phyloP scores from a whole-genome alignment of 2,888 invertebrate species.

The Minunthozetes semirufus region DNA sequence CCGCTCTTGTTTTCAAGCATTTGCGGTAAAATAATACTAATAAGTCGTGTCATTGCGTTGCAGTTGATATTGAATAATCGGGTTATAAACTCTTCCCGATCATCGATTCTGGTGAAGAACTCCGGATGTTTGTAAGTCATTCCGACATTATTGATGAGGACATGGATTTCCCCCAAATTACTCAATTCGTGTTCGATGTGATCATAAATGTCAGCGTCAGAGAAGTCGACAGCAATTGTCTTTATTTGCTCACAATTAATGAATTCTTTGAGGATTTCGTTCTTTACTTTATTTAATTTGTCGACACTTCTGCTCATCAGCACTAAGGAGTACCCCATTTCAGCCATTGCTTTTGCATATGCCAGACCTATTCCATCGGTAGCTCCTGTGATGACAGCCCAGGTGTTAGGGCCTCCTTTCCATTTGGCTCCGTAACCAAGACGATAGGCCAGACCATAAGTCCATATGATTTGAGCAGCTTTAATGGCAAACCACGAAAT shows the following conservation, averaged over 20 bases:
- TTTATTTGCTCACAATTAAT: constrained; percentile 28
- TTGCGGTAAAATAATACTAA: constrained; percentile 64
- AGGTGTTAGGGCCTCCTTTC: constrained; percentile 29
- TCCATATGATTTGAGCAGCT: constrained; percentile 30
- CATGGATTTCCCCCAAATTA: constrained; percentile 31
- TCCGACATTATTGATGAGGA: constrained; percentile 70
- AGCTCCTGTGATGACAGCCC: constrained; percentile 68
- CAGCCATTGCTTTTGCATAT: constrained; percentile 72
- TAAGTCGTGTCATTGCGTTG: constrained; percentile 76
- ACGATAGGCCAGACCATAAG: constrained; percentile 25
- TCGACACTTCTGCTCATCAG: constrained; percentile 69
- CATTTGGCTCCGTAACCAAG: constrained; percentile 33
- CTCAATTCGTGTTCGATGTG: constrained; percentile 15
- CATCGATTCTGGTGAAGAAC: constrained; percentile 66
- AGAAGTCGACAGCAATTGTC: constrained; percentile 33
- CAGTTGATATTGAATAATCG: constrained; percentile 78
- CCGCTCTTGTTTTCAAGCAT: constrained; percentile 66
- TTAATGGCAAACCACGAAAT: constrained; percentile 22
- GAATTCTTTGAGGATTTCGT: constrained; percentile 30
- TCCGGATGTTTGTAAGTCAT: constrained; percentile 75
- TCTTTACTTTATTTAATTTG: constrained; percentile 59
- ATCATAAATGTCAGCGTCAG: constrained; percentile 29
- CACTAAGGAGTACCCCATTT: constrained; percentile 66
- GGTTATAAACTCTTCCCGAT: constrained; percentile 56
- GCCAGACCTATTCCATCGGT: constrained; percentile 87